Evolutionary conservation across 92 coral and sea anemone genomes (phyloP).

Genomic region (Umimayanthus chanpuru): DNA sequence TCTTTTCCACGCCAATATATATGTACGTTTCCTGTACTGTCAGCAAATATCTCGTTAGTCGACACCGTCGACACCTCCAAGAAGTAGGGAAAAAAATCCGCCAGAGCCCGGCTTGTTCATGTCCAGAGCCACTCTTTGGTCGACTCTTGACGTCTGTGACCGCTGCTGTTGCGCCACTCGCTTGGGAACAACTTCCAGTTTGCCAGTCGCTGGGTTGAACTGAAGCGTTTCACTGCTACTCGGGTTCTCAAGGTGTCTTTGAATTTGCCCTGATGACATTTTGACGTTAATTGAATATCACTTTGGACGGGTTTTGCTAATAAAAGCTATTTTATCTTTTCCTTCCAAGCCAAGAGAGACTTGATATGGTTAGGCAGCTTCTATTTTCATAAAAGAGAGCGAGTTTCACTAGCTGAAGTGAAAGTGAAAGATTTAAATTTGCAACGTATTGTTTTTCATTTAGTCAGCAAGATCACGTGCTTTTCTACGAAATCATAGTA

Average conservation of each 20-base stretch:
- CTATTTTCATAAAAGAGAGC: too few species aligned
- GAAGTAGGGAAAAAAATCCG: constrained; percentile 53
- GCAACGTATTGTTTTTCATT: too few species aligned
- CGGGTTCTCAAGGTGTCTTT: constrained; percentile 50
- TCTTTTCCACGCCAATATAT: neutral
- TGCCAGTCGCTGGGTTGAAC: constrained; percentile 83
- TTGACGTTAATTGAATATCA: neutral
- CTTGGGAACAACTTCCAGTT: constrained; percentile 60
- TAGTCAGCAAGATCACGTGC: neutral
- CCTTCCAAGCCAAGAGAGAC: neutral
- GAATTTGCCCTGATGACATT: constrained; percentile 38
- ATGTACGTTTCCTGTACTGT: neutral
- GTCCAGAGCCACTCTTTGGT: constrained; percentile 63
- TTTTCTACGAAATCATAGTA: neutral
- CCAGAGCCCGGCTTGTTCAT: constrained; percentile 81
- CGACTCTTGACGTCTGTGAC: constrained; percentile 12
- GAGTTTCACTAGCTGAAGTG: neutral
- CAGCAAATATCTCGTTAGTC: neutral
- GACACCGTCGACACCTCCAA: neutral
- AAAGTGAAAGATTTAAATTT: neutral
- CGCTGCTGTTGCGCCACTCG: constrained; percentile 30
- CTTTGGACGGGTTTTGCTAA: too few species aligned
- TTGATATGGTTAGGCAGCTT: too few species aligned
- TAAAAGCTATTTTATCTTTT: too few species aligned
- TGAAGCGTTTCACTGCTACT: constrained; percentile 52